Base-by-base conservation (phyloP, 2,797 vertebrate genomes). In the Choloepus didactylus region DNA sequence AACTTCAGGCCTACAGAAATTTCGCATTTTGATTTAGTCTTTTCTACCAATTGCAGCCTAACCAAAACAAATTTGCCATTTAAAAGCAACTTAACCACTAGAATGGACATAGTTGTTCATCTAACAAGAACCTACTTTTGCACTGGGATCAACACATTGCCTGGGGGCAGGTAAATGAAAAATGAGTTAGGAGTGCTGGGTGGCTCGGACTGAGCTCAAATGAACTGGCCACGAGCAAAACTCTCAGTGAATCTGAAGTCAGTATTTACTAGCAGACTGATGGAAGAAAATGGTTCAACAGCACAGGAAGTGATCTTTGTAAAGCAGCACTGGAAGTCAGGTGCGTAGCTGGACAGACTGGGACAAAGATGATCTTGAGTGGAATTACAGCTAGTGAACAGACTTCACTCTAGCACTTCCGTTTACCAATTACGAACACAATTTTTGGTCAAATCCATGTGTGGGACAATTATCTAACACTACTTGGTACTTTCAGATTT, bases 21-120 rank as follows among this genome's bases (percentile, higher is more conserved):
- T 86, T 83, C 91, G 14, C 60, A 44, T 93, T 72, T 41, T 82
- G n/a, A 11, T 54, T 93, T 83, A 66, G 64, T 93, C n/a, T 89
- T 82, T 91, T 83, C 82, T 88, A 86, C 72, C 6, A 76, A 85
- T 87, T 94, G 7, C 5, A 66, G 19, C 81, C 77, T 87, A 94
- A 79, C 3, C 14, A 51, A 95, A 94, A 23, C 41, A 88, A 49
- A 85, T 80, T 87, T 90, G 11, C 23, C 56, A 67, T 9, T 38
- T 19, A 82, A 86, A 44, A 92, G 31, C 18, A 97, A 56, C 27
- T 66, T 59, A 49, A 79, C 2, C 3, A 97, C 29, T 38, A 73
- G 82, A 93, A 70, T 56, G 35, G 66, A 49, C 76, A n/a, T 14
- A 96, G 41, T 21, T 92, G 29, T 27, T 25, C 31, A 83, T 75